Conservation (phyloP, 37 sponge, comb jelly and placozoan species). For the Geodia barretti region DNA sequence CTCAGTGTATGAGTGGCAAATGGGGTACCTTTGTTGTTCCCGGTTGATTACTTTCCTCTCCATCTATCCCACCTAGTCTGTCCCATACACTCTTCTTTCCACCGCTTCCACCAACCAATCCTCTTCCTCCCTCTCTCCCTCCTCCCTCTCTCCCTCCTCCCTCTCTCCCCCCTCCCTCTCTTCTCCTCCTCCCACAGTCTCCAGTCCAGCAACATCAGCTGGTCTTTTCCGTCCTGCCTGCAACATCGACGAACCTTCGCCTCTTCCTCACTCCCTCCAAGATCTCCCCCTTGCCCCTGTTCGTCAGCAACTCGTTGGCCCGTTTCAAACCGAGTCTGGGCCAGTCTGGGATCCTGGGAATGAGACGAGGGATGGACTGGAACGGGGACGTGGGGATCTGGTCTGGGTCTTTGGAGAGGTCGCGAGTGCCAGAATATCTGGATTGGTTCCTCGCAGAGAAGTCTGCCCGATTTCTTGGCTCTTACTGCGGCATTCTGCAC, state of each 20-base stretch:
- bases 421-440: constrained; percentile 63
- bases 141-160: neutral
- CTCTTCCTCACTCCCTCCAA: too few species aligned
- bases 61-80: neutral
- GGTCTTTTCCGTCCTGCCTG: too few species aligned
- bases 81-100: constrained; percentile 1
- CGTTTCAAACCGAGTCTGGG: too few species aligned
- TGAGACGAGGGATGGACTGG: too few species aligned
- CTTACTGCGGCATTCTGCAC: constrained; percentile 44
- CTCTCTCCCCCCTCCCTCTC: neutral
- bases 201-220: too few species aligned
- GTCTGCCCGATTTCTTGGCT: constrained; percentile 57
- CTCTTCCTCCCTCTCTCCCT: neutral
- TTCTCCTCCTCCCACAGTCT: constrained; percentile 1
- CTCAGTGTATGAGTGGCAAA: too few species aligned
- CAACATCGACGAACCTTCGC: too few species aligned
- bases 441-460: constrained; percentile 32
- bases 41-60: too few species aligned
- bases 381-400: neutral
- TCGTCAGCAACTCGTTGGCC: too few species aligned
- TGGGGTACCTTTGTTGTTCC: neutral
- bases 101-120: neutral
- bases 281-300: too few species aligned
- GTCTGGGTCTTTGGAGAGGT: neutral
- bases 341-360: neutral